Conservation (phyloP, 2,113 vertebrate genomes). For the Echinops telfairi region DNA sequence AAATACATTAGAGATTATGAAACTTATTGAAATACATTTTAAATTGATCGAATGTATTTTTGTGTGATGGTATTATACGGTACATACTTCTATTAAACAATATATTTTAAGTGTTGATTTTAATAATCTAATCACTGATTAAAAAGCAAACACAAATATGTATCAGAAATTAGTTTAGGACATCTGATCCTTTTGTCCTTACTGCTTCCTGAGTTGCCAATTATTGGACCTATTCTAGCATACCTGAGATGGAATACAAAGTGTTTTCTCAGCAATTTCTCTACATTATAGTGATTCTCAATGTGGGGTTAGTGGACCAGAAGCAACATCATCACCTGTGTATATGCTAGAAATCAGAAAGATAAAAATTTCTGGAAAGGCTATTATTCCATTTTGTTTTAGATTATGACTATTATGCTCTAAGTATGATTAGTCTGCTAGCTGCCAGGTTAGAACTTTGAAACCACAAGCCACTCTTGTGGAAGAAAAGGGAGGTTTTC, state of each 20-base stretch:
- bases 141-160: conserved; percentile 32
- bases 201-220: neutral
- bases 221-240: neutral
- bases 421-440: too few relatives aligned
- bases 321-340: neutral
- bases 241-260: neutral
- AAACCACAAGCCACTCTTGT: too few relatives aligned
- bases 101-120: conserved; percentile 35
- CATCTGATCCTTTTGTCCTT: neutral
- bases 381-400: too few relatives aligned
- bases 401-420: too few relatives aligned
- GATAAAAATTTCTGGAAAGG: neutral
- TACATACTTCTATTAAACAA: neutral
- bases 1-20: conserved; percentile 47
- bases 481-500: too few relatives aligned
- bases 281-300: neutral
- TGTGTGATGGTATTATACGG: neutral
- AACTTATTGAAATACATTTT: conserved; percentile 17
- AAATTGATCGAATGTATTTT: conserved; percentile 54
- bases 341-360: neutral
- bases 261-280: neutral
- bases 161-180: neutral
- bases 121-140: conserved; percentile 9
- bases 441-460: too few relatives aligned
- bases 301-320: neutral